Conservation (phyloP, 2,888 invertebrate species). For the Notodonta dromedarius region DNA sequence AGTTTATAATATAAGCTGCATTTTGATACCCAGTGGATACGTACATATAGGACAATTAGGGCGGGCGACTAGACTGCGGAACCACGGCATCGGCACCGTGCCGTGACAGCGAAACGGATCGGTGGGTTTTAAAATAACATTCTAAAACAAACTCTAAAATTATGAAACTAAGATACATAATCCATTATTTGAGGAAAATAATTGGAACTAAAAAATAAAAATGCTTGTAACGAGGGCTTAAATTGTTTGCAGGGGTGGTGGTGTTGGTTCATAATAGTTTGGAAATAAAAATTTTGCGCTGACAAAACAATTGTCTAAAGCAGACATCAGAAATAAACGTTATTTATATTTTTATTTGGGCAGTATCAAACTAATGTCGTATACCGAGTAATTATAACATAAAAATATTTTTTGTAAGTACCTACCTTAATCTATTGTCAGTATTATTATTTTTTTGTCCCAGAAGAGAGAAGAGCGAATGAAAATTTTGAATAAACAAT, state of each 20-base stretch:
- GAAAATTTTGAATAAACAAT: no score
- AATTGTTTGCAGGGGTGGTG: conserved; percentile 17
- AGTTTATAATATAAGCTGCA: not conserved
- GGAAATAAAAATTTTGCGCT: not conserved
- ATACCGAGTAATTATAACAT: no score
- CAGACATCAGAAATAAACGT: no score
- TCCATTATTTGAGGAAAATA: conserved; percentile 11
- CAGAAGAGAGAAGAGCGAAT: no score
- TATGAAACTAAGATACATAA: conserved; percentile 14
- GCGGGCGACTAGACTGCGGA: conserved; percentile 35
- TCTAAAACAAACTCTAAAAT: conserved; percentile 40
- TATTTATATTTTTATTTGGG: no score
- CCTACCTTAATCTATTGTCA: no score
- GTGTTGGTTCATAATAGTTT: conserved; percentile 9
- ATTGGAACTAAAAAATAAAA: conserved; percentile 23
- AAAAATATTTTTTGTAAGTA: no score
- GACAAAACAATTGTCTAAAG: no score
- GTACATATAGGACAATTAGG: conserved; percentile 12
- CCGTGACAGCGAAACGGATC: conserved; percentile 58
- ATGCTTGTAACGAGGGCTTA: conserved; percentile 18
- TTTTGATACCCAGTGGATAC: conserved; percentile 1
- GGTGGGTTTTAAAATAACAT: conserved; percentile 35
- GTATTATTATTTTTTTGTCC: no score
- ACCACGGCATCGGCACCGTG: conserved; percentile 32
- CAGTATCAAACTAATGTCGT: no score